These are phyloP conservation scores for Caenorhabditis drosophilae DNA, from an alignment of 2,888 invertebrate genomes.

Conservation along the genomic window DNA sequence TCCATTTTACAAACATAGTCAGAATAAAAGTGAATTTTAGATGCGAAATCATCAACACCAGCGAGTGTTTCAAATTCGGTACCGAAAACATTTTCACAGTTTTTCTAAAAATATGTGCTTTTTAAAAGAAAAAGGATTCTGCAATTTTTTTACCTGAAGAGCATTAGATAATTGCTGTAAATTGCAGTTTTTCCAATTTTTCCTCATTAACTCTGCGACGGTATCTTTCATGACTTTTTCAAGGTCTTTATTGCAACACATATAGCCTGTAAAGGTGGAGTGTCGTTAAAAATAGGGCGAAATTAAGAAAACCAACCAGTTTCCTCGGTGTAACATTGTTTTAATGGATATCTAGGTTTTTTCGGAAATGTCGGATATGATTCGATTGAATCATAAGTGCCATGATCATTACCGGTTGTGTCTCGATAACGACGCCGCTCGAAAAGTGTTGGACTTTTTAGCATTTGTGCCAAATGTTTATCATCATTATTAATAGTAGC, in stretches of 20 bases:
- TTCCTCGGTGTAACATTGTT: conserved; percentile 63
- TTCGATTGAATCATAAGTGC: conserved; percentile 8
- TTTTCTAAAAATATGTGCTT: conserved; percentile 11
- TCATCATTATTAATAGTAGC: background rate
- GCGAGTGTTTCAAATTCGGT: conserved; percentile 62
- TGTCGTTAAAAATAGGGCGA: background rate
- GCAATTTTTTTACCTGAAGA: conserved; percentile 35
- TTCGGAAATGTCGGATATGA: conserved; percentile 3
- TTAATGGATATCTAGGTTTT: conserved; percentile 54
- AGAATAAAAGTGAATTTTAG: conserved; percentile 58
- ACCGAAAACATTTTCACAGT: conserved; percentile 46
- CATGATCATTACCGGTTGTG: background rate
- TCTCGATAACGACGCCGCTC: conserved; percentile 5
- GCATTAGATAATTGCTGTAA: conserved; percentile 56
- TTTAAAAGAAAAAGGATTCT: background rate
- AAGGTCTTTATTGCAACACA: conserved; percentile 65
- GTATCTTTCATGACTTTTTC: conserved; percentile 60
- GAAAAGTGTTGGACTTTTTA: conserved; percentile 15
- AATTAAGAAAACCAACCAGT: conserved; percentile 34
- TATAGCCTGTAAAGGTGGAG: conserved; percentile 47
- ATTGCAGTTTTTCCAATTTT: conserved; percentile 54
- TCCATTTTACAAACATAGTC: conserved; percentile 59
- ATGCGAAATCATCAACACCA: conserved; percentile 63
- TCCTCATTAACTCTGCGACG: conserved; percentile 15
- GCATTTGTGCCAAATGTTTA: background rate